Percentiles rank a stretch among this genome's conserved stretches.
These are phyloP conservation scores for Ptilodon capucinus DNA, from an alignment of 2,888 invertebrate species.

Conservation along the genomic window DNA sequence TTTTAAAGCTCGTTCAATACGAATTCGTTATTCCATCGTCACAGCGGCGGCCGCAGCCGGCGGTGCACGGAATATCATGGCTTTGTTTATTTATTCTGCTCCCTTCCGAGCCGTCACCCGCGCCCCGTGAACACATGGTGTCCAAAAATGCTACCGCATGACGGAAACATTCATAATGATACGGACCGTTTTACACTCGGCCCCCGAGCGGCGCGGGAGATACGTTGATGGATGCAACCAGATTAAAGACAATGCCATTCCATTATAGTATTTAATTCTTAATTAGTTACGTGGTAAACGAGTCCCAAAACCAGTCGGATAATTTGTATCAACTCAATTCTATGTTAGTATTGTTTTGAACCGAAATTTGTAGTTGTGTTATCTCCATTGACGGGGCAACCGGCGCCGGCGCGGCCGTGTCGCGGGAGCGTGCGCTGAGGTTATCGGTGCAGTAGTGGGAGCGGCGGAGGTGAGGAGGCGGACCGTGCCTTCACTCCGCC, in stretches of 20 bases:
- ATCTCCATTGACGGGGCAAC: not conserved
- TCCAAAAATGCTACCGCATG: not conserved
- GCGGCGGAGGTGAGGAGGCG: not conserved
- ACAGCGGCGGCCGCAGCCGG: not conserved
- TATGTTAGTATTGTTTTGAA: not conserved
- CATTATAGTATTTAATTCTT: too few relatives aligned
- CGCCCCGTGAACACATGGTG: not conserved
- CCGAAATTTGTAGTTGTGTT: not conserved
- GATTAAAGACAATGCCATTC: not conserved
- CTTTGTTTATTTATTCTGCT: slow-evolving; percentile 30
- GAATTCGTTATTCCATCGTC: not conserved
- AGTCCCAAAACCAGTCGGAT: not conserved
- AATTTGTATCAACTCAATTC: not conserved
- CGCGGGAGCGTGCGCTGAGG: too few relatives aligned
- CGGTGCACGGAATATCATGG: not conserved
- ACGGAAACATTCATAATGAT: not conserved
- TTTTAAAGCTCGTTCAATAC: not conserved
- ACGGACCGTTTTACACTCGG: not conserved
- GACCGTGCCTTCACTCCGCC: not conserved
- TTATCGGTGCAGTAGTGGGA: not conserved
- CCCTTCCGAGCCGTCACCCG: slow-evolving; percentile 7
- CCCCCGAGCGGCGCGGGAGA: not conserved
- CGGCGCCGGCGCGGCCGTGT: not conserved
- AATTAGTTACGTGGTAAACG: too few relatives aligned
- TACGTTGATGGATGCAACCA: not conserved